Conservation (phyloP, 2,888 invertebrate genomes). For the Dicyrtomina minuta region DNA sequence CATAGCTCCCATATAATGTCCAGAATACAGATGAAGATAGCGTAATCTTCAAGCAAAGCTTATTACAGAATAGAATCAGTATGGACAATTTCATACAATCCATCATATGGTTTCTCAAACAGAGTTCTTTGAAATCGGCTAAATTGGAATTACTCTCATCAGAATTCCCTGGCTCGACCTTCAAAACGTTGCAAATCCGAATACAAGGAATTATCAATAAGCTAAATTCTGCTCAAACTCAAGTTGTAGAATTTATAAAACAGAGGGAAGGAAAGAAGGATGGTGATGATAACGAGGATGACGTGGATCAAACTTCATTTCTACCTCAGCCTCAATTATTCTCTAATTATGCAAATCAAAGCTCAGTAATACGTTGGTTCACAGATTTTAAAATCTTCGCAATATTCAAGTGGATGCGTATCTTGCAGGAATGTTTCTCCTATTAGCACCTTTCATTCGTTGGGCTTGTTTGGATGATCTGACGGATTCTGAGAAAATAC, state of each 20-base stretch:
- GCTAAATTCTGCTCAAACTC: no score
- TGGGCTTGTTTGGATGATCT: constrained; percentile 7
- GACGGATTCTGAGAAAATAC: no score
- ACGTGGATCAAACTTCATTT: no score
- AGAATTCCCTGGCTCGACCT: no score
- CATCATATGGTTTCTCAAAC: background rate
- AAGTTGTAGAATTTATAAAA: no score
- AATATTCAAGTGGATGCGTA: background rate
- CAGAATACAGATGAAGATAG: constrained; percentile 18
- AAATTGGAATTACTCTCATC: constrained; percentile 1
- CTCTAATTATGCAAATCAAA: constrained; percentile 14
- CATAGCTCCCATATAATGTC: constrained; percentile 7
- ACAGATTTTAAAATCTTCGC: constrained; percentile 4
- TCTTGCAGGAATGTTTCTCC: constrained; percentile 8
- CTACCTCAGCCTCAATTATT: background rate
- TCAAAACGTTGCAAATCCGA: no score
- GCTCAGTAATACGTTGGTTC: constrained; percentile 11
- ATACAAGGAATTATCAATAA: no score
- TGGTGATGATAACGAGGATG: no score
- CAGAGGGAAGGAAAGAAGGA: no score
- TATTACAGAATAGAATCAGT: constrained; percentile 22
- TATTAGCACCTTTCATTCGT: constrained; percentile 2
- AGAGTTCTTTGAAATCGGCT: background rate
- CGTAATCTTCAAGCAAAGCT: constrained; percentile 23
- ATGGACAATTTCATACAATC: constrained; percentile 18